A percentile compares a stretch with the other conserved stretches of the same genome.
Evolutionary conservation across 2,888 invertebrate species (phyloP).

Genomic region (Eremobia ochroleuca): DNA sequence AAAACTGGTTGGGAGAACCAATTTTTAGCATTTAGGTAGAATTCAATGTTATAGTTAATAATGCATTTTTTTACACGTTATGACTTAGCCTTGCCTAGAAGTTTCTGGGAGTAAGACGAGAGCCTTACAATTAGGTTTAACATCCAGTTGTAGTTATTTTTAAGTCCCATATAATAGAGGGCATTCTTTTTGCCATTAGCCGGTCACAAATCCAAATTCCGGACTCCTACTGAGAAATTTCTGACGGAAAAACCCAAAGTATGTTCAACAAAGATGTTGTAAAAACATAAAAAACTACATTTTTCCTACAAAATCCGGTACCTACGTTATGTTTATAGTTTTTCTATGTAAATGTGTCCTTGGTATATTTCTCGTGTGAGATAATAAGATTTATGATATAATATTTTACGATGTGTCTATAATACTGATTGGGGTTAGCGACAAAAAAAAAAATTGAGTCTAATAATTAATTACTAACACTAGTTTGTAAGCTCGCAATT

Average conservation of each 20-base stretch:
- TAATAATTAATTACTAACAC: too few species aligned
- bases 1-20: too few species aligned
- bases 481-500: too few species aligned
- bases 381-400: conserved; percentile 23
- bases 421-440: neutral
- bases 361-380: conserved; percentile 26
- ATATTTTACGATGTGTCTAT: neutral
- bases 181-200: neutral
- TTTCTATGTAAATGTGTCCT: conserved; percentile 44
- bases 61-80: too few species aligned
- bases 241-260: neutral
- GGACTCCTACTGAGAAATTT: neutral
- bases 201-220: neutral
- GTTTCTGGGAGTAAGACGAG: too few species aligned
- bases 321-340: conserved; percentile 14
- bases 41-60: too few species aligned
- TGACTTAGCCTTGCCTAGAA: too few species aligned
- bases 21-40: too few species aligned
- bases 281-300: neutral
- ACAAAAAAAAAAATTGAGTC: neutral
- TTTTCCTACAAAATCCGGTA: conserved; percentile 30
- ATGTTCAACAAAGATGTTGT: neutral
- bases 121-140: too few species aligned
- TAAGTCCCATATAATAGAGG: too few species aligned
- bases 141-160: too few species aligned